Percentiles rank a stretch among this genome's conserved stretches.
phyloP scores from a whole-genome alignment of 2,888 invertebrate species.

The Thymelicus lineola region DNA sequence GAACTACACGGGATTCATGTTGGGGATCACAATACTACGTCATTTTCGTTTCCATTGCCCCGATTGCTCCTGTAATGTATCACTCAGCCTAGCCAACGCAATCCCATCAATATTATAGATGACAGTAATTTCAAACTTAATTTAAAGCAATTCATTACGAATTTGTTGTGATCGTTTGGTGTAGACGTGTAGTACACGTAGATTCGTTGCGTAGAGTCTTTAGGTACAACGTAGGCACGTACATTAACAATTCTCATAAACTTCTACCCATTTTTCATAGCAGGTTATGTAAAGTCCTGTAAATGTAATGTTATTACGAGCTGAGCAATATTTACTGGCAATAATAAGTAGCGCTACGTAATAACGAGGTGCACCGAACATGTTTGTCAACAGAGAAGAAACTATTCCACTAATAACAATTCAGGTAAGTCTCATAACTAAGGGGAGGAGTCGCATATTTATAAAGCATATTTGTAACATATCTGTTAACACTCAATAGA shows the following conservation, averaged over 20 bases:
- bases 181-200: not conserved
- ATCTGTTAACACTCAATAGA: too few relatives aligned
- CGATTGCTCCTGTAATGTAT: too few relatives aligned
- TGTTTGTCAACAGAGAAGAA: conserved; percentile 71
- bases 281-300: conserved; percentile 26
- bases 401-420: conserved; percentile 79
- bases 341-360: not conserved
- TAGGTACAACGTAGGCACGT: not conserved
- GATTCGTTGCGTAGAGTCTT: not conserved
- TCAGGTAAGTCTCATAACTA: conserved; percentile 65
- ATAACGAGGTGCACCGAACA: conserved; percentile 39
- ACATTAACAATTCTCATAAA: not conserved
- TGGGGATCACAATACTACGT: too few relatives aligned
- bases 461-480: too few relatives aligned
- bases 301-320: conserved; percentile 1
- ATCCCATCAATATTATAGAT: too few relatives aligned
- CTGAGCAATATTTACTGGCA: not conserved
- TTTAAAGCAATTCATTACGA: too few relatives aligned
- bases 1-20: too few relatives aligned
- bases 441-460: not conserved
- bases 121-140: too few relatives aligned
- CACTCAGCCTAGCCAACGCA: too few relatives aligned
- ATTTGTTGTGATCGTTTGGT: not conserved
- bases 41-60: too few relatives aligned
- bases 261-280: not conserved